These are phyloP conservation scores for Galagoides demidoff DNA, from an alignment of 2,797 vertebrate genomes.

Conservation along the genomic window DNA sequence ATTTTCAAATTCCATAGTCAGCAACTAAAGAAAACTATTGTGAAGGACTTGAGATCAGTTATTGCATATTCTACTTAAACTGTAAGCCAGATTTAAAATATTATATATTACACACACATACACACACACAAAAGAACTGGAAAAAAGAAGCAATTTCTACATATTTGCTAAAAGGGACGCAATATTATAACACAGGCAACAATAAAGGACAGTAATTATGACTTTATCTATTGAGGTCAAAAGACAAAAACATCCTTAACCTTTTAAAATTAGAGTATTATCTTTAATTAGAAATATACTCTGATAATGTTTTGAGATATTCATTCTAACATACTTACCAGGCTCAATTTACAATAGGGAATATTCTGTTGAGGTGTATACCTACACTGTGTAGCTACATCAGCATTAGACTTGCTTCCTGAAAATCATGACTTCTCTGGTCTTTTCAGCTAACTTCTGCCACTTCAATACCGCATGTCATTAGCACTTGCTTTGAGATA, in stretches of 20 bases:
- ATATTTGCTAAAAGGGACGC: slow-evolving; percentile 78
- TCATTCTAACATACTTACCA: slow-evolving; percentile 60
- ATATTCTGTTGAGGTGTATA: slow-evolving; percentile 55
- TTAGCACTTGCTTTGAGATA: slow-evolving; percentile 34
- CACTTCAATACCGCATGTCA: neutral
- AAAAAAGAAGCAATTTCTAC: slow-evolving; percentile 65
- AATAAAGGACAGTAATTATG: slow-evolving; percentile 74
- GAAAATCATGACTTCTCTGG: slow-evolving; percentile 3
- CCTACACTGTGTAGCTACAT: slow-evolving; percentile 55
- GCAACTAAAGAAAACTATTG: neutral
- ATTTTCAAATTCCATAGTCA: neutral
- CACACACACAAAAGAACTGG: slow-evolving; percentile 71
- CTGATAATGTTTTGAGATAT: slow-evolving; percentile 8
- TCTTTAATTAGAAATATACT: slow-evolving; percentile 72
- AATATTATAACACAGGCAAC: slow-evolving; percentile 74
- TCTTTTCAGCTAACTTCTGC: slow-evolving; percentile 45
- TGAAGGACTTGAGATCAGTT: neutral
- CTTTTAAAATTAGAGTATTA: neutral
- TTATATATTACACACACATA: slow-evolving; percentile 66
- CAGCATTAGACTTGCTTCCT: slow-evolving; percentile 54
- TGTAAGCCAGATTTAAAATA: slow-evolving; percentile 59
- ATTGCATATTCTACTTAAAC: slow-evolving; percentile 21
- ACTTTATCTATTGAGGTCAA: slow-evolving; percentile 60
- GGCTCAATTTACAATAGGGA: neutral
- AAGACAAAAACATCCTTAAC: slow-evolving; percentile 15